These are phyloP conservation scores for Drosophila dunni DNA, from an alignment of 1,140 invertebrate species.

Conservation along the genomic window DNA sequence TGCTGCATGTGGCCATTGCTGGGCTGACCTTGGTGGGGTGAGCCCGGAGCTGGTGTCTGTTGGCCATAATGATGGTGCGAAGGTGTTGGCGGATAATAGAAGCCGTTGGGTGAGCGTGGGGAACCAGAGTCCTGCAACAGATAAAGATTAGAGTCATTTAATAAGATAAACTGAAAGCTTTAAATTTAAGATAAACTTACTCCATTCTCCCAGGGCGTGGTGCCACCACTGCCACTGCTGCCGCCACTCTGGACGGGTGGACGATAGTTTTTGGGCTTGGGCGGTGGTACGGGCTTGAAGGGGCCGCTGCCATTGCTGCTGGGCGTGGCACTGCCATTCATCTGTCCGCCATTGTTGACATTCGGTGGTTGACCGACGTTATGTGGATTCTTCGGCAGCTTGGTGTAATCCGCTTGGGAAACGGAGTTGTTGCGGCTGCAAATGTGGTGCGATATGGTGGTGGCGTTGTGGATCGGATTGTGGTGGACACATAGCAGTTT, in stretches of 20 bases:
- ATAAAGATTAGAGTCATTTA: neutral
- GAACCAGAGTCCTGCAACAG: conserved; percentile 74
- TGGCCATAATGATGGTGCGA: conserved; percentile 85
- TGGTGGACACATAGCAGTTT: conserved; percentile 21
- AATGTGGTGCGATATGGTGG: conserved; percentile 40
- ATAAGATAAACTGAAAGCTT: neutral
- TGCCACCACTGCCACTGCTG: conserved; percentile 68
- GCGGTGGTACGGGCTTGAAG: conserved; percentile 95
- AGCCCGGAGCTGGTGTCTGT: conserved; percentile 70
- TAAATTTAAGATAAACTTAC: conserved; percentile 56
- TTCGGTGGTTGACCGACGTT: conserved; percentile 68
- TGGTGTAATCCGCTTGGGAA: conserved; percentile 86
- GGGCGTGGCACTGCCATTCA: conserved; percentile 70
- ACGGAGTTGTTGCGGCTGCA: conserved; percentile 86
- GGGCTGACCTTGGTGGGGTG: conserved; percentile 65
- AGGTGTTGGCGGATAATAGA: conserved; percentile 84
- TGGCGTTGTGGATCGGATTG: conserved; percentile 15
- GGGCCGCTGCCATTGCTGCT: conserved; percentile 84
- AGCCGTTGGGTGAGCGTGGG: conserved; percentile 82
- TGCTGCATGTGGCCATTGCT: conserved; percentile 62
- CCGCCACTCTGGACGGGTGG: conserved; percentile 86
- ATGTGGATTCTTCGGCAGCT: conserved; percentile 77
- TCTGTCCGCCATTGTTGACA: conserved; percentile 53
- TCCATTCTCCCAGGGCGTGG: conserved; percentile 80
- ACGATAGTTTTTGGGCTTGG: conserved; percentile 95